Evolutionary conservation across 1,140 invertebrate species (phyloP).

Genomic region (Anadara kagoshimensis): DNA sequence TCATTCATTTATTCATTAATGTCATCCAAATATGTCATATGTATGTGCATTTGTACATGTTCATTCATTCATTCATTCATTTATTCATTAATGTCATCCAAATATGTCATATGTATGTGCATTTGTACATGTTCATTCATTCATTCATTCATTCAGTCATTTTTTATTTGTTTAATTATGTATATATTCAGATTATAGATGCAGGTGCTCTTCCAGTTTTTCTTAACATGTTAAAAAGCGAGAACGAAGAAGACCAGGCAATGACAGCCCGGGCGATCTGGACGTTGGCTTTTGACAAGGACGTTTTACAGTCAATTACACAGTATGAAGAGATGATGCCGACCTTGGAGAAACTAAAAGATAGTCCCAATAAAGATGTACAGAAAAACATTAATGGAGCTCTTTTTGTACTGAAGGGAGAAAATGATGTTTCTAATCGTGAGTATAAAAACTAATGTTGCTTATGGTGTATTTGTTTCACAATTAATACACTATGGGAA

Average conservation of each 20-base stretch:
- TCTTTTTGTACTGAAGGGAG: constrained; percentile 64
- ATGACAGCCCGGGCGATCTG: constrained; percentile 56
- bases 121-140: too few species aligned
- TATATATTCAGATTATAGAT: constrained; percentile 56
- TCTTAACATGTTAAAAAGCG: constrained; percentile 55
- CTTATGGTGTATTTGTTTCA: too few species aligned
- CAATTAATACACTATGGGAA: too few species aligned
- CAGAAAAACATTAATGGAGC: constrained; percentile 59
- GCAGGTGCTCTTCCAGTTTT: constrained; percentile 57
- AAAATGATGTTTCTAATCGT: constrained; percentile 59
- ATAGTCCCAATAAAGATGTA: constrained; percentile 52
- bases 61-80: too few species aligned
- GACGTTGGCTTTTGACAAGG: constrained; percentile 65
- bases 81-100: too few species aligned
- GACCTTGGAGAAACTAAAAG: constrained; percentile 52
- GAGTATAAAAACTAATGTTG: constrained; percentile 16
- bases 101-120: too few species aligned
- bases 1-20: too few species aligned
- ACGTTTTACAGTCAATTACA: constrained; percentile 49
- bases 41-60: too few species aligned
- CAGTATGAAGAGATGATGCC: constrained; percentile 53
- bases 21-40: too few species aligned
- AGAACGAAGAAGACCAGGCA: constrained; percentile 55
- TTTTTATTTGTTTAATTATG: background rate
- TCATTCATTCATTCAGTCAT: background rate